Evolutionary conservation across 2,888 invertebrate species (phyloP).

Genomic region (Tinea pellionella): DNA sequence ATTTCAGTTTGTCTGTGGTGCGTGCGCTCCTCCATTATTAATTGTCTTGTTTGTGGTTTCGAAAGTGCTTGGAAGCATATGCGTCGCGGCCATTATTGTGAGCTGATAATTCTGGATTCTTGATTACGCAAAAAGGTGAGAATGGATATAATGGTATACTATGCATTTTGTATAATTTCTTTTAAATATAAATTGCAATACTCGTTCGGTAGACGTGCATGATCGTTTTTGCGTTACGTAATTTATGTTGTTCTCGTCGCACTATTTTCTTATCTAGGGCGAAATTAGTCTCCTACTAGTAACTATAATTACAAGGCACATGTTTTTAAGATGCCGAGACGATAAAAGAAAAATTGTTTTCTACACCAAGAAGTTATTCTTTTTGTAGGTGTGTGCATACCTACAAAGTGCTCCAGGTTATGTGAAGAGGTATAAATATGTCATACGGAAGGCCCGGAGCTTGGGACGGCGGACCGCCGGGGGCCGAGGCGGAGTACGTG

Average conservation of each 20-base stretch:
- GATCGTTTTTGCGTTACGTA: constrained; percentile 44
- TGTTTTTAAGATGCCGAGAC: constrained; percentile 2
- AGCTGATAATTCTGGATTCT: constrained; percentile 27
- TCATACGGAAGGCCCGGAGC: constrained; percentile 51
- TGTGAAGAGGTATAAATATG: constrained; percentile 55
- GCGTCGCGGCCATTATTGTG: constrained; percentile 57
- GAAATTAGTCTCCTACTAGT: constrained; percentile 15
- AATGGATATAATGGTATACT: constrained; percentile 42
- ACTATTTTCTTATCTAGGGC: constrained; percentile 20
- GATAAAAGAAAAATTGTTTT: constrained; percentile 33
- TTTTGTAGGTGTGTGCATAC: constrained; percentile 75
- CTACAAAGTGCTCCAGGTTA: constrained; percentile 70
- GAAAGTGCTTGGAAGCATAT: constrained; percentile 30
- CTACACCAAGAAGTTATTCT: constrained; percentile 77
- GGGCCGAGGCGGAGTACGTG: constrained; percentile 63
- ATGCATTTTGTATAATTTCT: constrained; percentile 19
- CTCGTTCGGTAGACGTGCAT: not conserved
- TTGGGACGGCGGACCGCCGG: constrained; percentile 67
- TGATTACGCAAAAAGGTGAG: constrained; percentile 50
- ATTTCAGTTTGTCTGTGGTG: not conserved
- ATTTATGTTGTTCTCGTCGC: constrained; percentile 52
- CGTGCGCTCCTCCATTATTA: not conserved
- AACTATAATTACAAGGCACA: constrained; percentile 35
- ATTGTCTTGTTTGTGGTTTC: not conserved
- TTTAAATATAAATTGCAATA: constrained; percentile 19